A percentile compares a stretch with the other conserved stretches of the same genome.
Conservation (phyloP, 1,140 invertebrate genomes). For the Neodiprion lecontei region DNA sequence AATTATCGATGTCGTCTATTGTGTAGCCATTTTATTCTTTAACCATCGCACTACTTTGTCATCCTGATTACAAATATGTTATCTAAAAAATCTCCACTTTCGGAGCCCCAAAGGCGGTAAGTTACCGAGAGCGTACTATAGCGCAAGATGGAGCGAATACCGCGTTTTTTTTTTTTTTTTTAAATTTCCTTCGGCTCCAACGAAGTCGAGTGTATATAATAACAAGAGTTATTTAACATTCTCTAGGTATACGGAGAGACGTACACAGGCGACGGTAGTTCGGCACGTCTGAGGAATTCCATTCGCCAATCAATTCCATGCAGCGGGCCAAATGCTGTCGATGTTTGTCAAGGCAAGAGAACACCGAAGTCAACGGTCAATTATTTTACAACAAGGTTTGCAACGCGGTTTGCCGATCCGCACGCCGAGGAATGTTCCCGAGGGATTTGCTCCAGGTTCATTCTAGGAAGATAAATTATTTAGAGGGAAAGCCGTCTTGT, state of each 20-base stretch:
- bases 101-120: too few species aligned
- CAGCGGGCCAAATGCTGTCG: neutral
- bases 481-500: neutral
- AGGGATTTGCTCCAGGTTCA: neutral
- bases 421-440: neutral
- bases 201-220: neutral
- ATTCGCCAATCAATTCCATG: neutral
- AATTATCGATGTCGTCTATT: too few species aligned
- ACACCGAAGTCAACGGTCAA: neutral
- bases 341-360: neutral
- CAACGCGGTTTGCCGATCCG: neutral
- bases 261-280: neutral
- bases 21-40: too few species aligned
- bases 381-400: neutral
- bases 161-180: too few species aligned
- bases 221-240: neutral
- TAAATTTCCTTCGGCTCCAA: too few species aligned
- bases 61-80: too few species aligned
- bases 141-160: too few species aligned
- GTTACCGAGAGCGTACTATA: too few species aligned
- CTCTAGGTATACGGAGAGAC: neutral
- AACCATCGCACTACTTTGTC: too few species aligned
- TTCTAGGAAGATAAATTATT: constrained; percentile 1
- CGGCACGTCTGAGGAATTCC: neutral
- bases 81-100: too few species aligned